Conservation (phyloP, 2,888 invertebrate species). For the Bruchidius siliquastri region DNA sequence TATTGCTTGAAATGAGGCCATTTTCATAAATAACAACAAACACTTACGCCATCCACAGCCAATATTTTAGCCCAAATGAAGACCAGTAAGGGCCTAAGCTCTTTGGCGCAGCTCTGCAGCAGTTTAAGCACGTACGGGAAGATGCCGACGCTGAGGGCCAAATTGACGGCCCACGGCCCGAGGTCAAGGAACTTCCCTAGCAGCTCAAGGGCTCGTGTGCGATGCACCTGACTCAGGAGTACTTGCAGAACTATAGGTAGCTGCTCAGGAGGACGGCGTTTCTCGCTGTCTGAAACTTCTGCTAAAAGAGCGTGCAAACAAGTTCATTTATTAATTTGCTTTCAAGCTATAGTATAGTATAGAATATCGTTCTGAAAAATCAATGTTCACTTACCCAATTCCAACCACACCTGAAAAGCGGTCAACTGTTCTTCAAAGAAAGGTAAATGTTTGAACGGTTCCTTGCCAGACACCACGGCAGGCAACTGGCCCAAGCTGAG, state of each 20-base stretch:
- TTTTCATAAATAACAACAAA: neutral
- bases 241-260: conserved; percentile 95
- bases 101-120: conserved; percentile 89
- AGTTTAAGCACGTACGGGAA: conserved; percentile 98
- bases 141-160: conserved; percentile 95
- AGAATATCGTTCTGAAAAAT: too few relatives aligned
- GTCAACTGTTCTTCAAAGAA: conserved; percentile 98
- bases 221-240: conserved; percentile 72
- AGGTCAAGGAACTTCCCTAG: conserved; percentile 91
- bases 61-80: conserved; percentile 99
- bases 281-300: conserved; percentile 53
- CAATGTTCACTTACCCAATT: conserved; percentile 54
- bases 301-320: conserved; percentile 1
- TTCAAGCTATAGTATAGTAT: too few relatives aligned
- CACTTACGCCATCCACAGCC: conserved; percentile 85
- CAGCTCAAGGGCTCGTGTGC: conserved; percentile 89
- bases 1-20: too few relatives aligned
- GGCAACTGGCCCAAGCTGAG: conserved; percentile 89
- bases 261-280: conserved; percentile 87
- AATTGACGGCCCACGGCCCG: conserved; percentile 92
- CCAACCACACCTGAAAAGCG: conserved; percentile 94
- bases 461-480: conserved; percentile 59
- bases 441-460: conserved; percentile 69
- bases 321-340: too few relatives aligned
- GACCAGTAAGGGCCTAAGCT: conserved; percentile 86